These are phyloP conservation scores for Salarias fasciatus DNA, from an alignment of 2,797 vertebrate species.

Conservation along the genomic window DNA sequence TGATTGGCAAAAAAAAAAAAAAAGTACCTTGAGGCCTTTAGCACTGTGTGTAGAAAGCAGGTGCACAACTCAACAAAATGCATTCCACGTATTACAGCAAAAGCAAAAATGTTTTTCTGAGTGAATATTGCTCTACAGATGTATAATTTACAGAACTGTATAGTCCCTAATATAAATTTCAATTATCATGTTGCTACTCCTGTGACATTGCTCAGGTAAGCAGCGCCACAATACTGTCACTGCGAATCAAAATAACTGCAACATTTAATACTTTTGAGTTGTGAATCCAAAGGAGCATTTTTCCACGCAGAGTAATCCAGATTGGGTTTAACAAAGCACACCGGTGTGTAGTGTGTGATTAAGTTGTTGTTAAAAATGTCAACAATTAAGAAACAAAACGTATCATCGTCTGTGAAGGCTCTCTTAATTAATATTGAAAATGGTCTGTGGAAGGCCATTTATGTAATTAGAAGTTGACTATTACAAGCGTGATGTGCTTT, in stretches of 20 bases:
- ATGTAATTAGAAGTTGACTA: neutral
- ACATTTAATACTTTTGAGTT: constrained; percentile 1
- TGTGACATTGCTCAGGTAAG: neutral
- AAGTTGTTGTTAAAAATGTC: no score
- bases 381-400: no score
- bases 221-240: constrained; percentile 1
- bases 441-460: neutral
- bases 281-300: no score
- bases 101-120: constrained; percentile 10
- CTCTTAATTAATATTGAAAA: neutral
- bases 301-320: no score
- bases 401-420: neutral
- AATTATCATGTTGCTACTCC: constrained; percentile 14
- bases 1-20: constrained; percentile 56
- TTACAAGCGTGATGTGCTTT: neutral
- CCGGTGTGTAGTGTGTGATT: no score
- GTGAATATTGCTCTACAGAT: constrained; percentile 34
- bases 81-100: constrained; percentile 32
- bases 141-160: constrained; percentile 17
- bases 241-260: constrained; percentile 7
- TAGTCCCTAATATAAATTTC: constrained; percentile 23
- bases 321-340: no score
- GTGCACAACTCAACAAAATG: constrained; percentile 31
- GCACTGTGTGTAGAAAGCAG: constrained; percentile 41
- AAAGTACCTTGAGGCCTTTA: constrained; percentile 32